Evolutionary conservation across 2,113 vertebrate genomes (phyloP), one percentile per base, ranked within the genome.

Genomic region (Dromaius novaehollandiae): DNA sequence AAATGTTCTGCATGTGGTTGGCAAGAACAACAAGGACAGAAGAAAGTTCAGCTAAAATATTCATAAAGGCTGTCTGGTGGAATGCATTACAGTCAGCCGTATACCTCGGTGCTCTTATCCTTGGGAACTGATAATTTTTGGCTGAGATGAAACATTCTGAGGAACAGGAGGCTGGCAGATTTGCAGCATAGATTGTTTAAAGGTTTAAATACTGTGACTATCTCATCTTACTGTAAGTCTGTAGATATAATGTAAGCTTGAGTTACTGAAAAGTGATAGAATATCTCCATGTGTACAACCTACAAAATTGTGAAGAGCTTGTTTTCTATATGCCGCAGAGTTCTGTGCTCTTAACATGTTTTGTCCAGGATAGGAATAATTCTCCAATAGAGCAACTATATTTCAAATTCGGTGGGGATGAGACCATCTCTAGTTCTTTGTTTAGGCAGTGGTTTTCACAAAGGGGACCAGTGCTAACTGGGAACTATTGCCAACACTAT

Each of bases 11-110:
- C 84, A 69, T 89, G 76, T 94, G 93, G 65, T 91, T 97, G 95
- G 91, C 93, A 96, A 95, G 90, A 97, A 86, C 68, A 97, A 94
- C 60, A 94, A 95, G 95, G 69, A 65, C 53, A 93, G 88, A 46
- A 90, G 82, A 97, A 90, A 96, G 83, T 93, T 97, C 86, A 82
- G 51, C 93, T 96, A 93, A 95, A 91, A 97, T 96, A 96, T 86
- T 86, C 76, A 78, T 95, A 93, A 89, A 63, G 65, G 28, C 68
- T 94, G 74, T 89, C 90, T 94, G 60, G 76, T 85, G 93, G 87
- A 95, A 97, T 89, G 90, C 70, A 82, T 95, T 88, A 75, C 44
- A 63, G 61, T 92, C 79, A 82, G 77, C 91, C 89, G 56, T 90
- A 79, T 81, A 96, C 87, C 82, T 94, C 85, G 74, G 36, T 68